Conservation (phyloP, 1,140 invertebrate species). For the Nebria ingens region DNA sequence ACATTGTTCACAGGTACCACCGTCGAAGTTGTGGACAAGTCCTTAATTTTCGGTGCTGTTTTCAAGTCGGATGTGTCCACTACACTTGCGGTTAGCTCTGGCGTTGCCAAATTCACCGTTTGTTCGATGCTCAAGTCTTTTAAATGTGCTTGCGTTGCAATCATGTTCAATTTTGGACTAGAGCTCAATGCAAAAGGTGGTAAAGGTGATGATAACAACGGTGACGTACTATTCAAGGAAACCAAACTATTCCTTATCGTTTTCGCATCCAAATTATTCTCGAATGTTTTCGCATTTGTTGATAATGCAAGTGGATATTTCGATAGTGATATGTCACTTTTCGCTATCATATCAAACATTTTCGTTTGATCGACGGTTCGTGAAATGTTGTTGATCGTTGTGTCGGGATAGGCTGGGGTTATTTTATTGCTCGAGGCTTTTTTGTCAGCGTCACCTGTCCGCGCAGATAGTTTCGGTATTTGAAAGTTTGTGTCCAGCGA, state of each 20-base stretch:
- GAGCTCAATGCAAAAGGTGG: constrained; percentile 14
- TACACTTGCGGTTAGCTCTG: neutral
- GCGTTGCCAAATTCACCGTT: neutral
- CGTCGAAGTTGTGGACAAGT: neutral
- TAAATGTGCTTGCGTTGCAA: constrained; percentile 3
- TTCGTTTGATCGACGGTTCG: constrained; percentile 23
- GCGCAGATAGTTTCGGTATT: constrained; percentile 67
- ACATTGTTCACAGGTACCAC: neutral
- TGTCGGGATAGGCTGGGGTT: constrained; percentile 10
- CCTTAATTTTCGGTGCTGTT: neutral
- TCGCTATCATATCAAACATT: constrained; percentile 27
- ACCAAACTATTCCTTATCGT: constrained; percentile 19
- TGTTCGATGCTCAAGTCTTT: constrained; percentile 2
- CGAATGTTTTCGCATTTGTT: constrained; percentile 20
- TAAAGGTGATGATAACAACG: constrained; percentile 18
- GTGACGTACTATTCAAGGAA: neutral
- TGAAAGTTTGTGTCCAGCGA: constrained; percentile 75
- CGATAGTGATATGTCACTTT: constrained; percentile 21
- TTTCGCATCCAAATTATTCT: constrained; percentile 28
- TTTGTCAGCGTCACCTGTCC: constrained; percentile 35
- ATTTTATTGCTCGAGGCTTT: constrained; percentile 18
- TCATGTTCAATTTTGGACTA: constrained; percentile 19
- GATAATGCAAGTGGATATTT: constrained; percentile 28
- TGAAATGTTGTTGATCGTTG: constrained; percentile 20
- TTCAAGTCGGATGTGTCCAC: neutral